Conservation (phyloP, 2,888 invertebrate species). For the Volucella inflata region DNA sequence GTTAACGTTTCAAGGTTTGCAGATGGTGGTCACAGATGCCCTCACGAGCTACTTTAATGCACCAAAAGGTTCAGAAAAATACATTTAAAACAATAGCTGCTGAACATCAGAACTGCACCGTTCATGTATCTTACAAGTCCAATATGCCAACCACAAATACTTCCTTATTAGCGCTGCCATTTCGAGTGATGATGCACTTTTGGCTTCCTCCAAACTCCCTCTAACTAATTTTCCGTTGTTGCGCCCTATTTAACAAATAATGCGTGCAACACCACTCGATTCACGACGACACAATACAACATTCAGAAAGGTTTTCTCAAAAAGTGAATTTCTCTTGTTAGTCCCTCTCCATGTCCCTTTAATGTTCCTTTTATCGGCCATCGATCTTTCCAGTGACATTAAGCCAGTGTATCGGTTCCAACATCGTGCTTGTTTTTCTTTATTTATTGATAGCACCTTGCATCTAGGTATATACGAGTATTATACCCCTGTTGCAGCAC, state of each 20-base stretch:
- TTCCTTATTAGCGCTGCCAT: too few relatives aligned
- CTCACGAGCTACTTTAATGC: too few relatives aligned
- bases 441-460: constrained; percentile 72
- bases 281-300: constrained; percentile 29
- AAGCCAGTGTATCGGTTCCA: constrained; percentile 59
- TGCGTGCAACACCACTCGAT: neutral
- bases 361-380: constrained; percentile 59
- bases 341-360: constrained; percentile 14
- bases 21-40: too few relatives aligned
- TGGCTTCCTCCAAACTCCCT: too few relatives aligned
- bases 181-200: too few relatives aligned
- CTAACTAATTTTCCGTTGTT: too few relatives aligned
- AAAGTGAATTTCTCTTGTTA: constrained; percentile 1
- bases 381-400: constrained; percentile 74
- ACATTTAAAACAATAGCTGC: too few relatives aligned
- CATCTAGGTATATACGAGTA: constrained; percentile 57
- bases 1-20: too few relatives aligned
- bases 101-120: too few relatives aligned
- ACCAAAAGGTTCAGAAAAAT: too few relatives aligned
- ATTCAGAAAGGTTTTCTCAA: constrained; percentile 22
- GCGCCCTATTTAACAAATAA: neutral
- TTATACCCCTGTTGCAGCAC: constrained; percentile 6
- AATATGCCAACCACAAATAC: too few relatives aligned
- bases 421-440: constrained; percentile 49
- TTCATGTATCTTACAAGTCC: too few relatives aligned